These are phyloP conservation scores for Aplochiton taeniatus DNA, from an alignment of 2,797 vertebrate genomes.

Conservation along the genomic window DNA sequence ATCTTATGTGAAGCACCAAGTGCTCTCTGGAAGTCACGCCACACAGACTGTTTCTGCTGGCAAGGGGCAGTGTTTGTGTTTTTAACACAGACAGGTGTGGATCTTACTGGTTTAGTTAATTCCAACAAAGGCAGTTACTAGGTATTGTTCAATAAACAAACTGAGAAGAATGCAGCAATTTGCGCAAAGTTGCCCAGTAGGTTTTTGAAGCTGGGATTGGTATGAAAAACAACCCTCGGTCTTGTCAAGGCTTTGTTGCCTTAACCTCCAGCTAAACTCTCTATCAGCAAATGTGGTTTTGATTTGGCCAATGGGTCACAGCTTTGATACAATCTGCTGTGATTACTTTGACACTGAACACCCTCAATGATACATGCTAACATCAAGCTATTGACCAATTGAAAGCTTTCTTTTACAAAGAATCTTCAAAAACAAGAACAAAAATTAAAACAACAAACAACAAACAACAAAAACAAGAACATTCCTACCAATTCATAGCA, in stretches of 20 bases:
- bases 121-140: not conserved
- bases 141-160: constrained; percentile 4
- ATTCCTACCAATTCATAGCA: constrained; percentile 41
- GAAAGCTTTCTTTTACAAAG: constrained; percentile 19
- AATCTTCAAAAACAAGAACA: not conserved
- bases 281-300: constrained; percentile 26
- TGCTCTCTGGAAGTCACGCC: not conserved
- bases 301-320: constrained; percentile 26
- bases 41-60: not conserved
- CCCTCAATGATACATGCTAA: constrained; percentile 35
- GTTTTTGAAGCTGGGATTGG: constrained; percentile 8
- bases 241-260: constrained; percentile 27
- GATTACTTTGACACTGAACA: constrained; percentile 50
- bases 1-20: constrained; percentile 16
- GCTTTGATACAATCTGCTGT: constrained; percentile 45
- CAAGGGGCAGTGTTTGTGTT: not conserved
- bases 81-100: not conserved
- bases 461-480: too few species aligned
- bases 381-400: constrained; percentile 27
- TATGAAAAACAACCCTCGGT: constrained; percentile 5
- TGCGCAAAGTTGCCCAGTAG: constrained; percentile 5
- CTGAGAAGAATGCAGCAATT: constrained; percentile 13
- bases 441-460: too few species aligned
- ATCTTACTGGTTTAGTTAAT: not conserved
- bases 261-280: constrained; percentile 53